Percentiles rank a stretch among this genome's conserved stretches.
These are phyloP conservation scores for Istiophorus platypterus DNA, from an alignment of 2,113 vertebrate species.

Conservation along the genomic window DNA sequence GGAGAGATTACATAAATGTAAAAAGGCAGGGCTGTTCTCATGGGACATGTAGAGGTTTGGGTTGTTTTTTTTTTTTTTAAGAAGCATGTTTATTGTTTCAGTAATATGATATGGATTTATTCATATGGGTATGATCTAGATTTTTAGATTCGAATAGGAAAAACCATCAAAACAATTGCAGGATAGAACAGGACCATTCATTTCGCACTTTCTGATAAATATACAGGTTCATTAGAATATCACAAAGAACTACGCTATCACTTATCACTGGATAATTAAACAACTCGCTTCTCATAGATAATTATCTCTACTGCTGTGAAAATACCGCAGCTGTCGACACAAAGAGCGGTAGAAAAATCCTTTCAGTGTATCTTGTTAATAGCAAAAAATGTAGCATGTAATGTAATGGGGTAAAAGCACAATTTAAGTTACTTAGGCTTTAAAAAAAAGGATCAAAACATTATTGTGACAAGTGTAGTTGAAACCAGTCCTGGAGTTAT, in stretches of 20 bases:
- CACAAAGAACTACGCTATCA: background rate
- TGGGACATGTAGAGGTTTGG: conserved; percentile 20
- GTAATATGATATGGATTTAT: background rate
- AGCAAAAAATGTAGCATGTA: background rate
- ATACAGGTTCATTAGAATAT: background rate
- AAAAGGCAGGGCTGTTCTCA: background rate
- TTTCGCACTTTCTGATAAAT: conserved; percentile 15
- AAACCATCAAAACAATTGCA: conserved; percentile 7
- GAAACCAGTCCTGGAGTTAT: background rate
- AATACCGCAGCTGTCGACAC: background rate
- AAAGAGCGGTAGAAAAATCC: background rate
- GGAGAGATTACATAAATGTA: background rate
- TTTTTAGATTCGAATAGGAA: conserved; percentile 16
- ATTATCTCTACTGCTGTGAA: background rate
- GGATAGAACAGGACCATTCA: background rate
- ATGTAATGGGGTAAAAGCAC: background rate
- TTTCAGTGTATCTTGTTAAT: background rate
- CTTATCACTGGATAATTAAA: background rate
- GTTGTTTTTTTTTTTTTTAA: background rate
- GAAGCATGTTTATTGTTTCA: conserved; percentile 5
- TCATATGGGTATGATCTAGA: background rate
- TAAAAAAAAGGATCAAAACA: background rate
- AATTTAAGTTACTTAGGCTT: background rate
- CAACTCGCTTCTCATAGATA: background rate
- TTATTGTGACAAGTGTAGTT: background rate